Percentiles rank a stretch among this genome's conserved stretches.
phyloP scores from a whole-genome alignment of 1,140 invertebrate genomes.

The Calliopsis andreniformis region DNA sequence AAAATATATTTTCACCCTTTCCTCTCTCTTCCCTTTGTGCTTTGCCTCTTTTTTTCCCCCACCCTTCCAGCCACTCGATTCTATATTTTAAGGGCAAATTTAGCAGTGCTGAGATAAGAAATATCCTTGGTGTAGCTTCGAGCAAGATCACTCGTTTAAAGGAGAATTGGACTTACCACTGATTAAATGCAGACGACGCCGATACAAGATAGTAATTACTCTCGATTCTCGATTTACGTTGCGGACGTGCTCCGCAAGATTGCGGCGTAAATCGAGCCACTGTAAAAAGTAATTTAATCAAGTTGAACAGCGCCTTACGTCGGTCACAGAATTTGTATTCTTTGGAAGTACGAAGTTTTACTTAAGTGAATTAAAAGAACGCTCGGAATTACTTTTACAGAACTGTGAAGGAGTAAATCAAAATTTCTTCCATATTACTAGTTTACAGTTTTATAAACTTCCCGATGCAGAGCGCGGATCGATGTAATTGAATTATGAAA shows the following conservation, averaged over 20 bases:
- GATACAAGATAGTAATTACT: slow-evolving; percentile 4
- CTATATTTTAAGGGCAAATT: not conserved
- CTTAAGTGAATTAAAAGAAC: too few species aligned
- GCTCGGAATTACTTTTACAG: too few species aligned
- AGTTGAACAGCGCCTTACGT: not conserved
- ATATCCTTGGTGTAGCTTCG: not conserved
- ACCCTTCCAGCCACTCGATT: too few species aligned
- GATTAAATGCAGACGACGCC: slow-evolving; percentile 21
- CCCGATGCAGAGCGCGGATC: too few species aligned
- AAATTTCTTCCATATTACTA: too few species aligned
- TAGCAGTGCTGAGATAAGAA: not conserved
- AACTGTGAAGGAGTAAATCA: too few species aligned
- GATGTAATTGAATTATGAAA: too few species aligned
- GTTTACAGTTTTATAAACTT: too few species aligned
- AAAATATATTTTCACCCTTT: not conserved
- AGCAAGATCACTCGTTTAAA: not conserved
- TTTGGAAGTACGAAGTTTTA: not conserved
- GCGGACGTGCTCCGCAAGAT: not conserved
- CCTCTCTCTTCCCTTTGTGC: too few species aligned
- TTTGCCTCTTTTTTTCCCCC: too few species aligned
- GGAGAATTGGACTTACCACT: slow-evolving; percentile 14
- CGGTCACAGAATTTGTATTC: not conserved
- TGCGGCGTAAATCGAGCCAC: not conserved
- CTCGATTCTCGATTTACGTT: slow-evolving; percentile 8
- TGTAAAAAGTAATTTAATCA: slow-evolving; percentile 12